Conservation (phyloP, 2,797 vertebrate genomes). For the Synaphobranchus kaupii region DNA sequence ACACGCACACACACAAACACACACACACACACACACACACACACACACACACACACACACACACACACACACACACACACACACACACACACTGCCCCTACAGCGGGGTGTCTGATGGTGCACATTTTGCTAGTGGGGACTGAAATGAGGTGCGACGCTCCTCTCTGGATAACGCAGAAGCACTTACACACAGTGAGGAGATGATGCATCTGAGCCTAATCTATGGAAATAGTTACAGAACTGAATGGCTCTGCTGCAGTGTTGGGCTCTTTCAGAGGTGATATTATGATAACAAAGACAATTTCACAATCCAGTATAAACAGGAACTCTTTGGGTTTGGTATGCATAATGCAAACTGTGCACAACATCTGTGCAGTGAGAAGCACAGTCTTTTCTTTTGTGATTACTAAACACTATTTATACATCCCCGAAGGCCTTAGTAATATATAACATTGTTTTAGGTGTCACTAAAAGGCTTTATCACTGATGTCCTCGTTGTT, state of each 20-base stretch:
- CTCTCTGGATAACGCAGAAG: background rate
- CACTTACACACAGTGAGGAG: background rate
- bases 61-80: conserved; percentile 11
- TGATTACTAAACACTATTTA: background rate
- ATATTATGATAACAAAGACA: background rate
- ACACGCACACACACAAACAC: background rate
- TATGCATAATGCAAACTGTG: background rate
- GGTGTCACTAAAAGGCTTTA: background rate
- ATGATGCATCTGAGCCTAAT: background rate
- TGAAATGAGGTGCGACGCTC: background rate
- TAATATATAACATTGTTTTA: background rate
- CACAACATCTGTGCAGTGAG: background rate
- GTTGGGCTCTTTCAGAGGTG: background rate
- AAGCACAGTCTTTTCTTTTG: background rate
- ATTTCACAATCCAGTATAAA: conserved; percentile 1
- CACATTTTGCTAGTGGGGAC: background rate
- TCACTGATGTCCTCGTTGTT: background rate
- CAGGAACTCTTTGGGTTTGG: background rate
- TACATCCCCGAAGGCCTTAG: background rate
- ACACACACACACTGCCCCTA: background rate
- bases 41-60: conserved; percentile 24
- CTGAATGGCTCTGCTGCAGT: conserved; percentile 2
- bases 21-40: conserved; percentile 15
- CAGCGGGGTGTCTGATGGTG: conserved; percentile 10
- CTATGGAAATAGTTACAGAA: background rate